These are phyloP conservation scores for Antechinus stuartii DNA, from an alignment of 2,113 vertebrate genomes.

Conservation along the genomic window DNA sequence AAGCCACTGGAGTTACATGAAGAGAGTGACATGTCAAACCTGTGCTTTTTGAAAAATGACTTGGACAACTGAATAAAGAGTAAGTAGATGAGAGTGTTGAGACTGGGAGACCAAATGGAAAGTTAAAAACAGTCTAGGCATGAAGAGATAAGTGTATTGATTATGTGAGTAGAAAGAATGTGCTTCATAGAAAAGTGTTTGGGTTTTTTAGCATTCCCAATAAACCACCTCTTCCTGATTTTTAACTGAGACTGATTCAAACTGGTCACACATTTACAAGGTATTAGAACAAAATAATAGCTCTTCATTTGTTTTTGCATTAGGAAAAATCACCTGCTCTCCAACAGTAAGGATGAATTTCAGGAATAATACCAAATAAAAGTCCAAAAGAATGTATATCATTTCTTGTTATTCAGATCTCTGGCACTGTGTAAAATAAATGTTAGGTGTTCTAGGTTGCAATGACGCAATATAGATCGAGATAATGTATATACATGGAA, in stretches of 20 bases:
- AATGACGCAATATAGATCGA: background rate
- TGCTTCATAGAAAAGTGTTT: background rate
- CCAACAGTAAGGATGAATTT: slow-evolving; percentile 10
- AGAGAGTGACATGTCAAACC: background rate
- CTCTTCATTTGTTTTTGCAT: background rate
- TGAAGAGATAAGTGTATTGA: background rate
- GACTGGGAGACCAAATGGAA: background rate
- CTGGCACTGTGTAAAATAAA: background rate
- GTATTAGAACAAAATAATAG: background rate
- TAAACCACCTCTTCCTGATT: background rate
- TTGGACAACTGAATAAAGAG: background rate
- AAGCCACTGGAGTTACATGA: background rate
- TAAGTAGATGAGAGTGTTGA: background rate
- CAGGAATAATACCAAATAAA: slow-evolving; percentile 18
- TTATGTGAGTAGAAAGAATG: background rate
- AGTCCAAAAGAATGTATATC: background rate
- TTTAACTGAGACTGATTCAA: background rate
- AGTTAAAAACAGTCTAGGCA: background rate
- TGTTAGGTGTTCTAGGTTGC: background rate
- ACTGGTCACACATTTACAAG: background rate
- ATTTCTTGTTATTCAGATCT: background rate
- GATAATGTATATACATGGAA: background rate
- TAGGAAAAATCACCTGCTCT: background rate
- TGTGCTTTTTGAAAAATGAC: background rate
- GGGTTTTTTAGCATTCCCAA: background rate